Evolutionary conservation across 23 tunicate genomes (phyloP), one percentile per base, ranked within the genome.

Genomic region (Aplidium turbinatum): DNA sequence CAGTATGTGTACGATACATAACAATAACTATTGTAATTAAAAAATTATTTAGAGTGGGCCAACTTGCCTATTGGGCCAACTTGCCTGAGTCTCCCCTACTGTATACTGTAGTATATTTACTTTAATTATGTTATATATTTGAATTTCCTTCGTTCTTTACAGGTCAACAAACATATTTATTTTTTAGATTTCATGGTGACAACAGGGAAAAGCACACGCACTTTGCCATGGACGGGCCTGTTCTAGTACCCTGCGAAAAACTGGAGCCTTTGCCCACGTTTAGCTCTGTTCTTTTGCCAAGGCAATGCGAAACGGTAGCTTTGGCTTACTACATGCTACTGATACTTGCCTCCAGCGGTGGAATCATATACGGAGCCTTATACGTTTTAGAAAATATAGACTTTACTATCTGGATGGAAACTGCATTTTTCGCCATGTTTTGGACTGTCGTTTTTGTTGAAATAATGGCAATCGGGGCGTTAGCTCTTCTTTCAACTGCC

Each of bases 191-290:
- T 5, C 29, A 53, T 53, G 58, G 25, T 9, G 58, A 53, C n/a
- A n/a, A n/a, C n/a, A n/a, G 27, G 34, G 5, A 30, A 27, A 30
- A 61, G 5, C 35, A 56, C 50, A 42, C 16, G 50, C 16, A 65
- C 24, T 30, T 65, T 11, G 87, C 86, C 9, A 81, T 81, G 75
- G 86, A 81, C 47, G 83, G 81, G 0, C 96, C 96, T 33, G 87
- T 36, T 23, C 47, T 88, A 2, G 87, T 88, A 1, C 96, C 96
- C 19, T 88, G 96, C 57, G 96, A 88, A 73, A 88, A 81, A 60
- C 87, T 88, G 0, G 87, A 81, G 13, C 87, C 96, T 3, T 58
- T 81, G 13, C 87, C 79, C 3, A 70, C 52, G 26, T 27, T 33
- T 6, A 31, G 67, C 4, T 35, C 48, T 31, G 82, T 68, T 18